Percentiles rank a stretch among this genome's conserved stretches.
phyloP scores from a whole-genome alignment of 2,113 vertebrate genomes.

The Urocolius indicus region DNA sequence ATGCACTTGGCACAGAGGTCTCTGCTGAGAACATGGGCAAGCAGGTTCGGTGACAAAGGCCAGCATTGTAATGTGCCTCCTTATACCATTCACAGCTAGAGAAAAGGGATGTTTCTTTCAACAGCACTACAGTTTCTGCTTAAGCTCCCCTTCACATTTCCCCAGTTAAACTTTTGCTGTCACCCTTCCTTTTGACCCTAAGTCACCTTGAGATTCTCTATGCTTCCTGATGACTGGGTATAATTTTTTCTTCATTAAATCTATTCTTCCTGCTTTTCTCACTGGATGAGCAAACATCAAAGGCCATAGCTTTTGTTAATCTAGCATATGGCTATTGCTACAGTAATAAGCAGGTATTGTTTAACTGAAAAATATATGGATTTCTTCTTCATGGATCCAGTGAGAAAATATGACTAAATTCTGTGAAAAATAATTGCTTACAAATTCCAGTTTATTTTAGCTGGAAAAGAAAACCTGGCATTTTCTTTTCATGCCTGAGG shows the following conservation, averaged over 20 bases:
- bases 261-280: not conserved
- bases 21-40: not conserved
- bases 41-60: slow-evolving; percentile 3
- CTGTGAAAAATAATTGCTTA: not conserved
- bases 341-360: not conserved
- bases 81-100: not conserved
- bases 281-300: not conserved
- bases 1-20: not conserved
- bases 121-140: not conserved
- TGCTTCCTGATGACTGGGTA: not conserved
- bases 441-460: not conserved
- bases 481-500: not conserved
- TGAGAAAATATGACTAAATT: not conserved
- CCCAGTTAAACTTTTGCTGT: not conserved
- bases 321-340: not conserved
- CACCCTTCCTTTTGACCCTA: not conserved
- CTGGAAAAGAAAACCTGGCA: not conserved
- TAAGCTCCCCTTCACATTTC: not conserved
- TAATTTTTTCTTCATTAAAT: not conserved
- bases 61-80: not conserved
- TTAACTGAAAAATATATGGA: not conserved
- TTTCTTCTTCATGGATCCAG: not conserved
- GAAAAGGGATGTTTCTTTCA: not conserved
- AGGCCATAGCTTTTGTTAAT: not conserved
- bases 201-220: not conserved